Base-by-base conservation (phyloP, 2,888 invertebrate species). In the Xestoiulus laeticollis region DNA sequence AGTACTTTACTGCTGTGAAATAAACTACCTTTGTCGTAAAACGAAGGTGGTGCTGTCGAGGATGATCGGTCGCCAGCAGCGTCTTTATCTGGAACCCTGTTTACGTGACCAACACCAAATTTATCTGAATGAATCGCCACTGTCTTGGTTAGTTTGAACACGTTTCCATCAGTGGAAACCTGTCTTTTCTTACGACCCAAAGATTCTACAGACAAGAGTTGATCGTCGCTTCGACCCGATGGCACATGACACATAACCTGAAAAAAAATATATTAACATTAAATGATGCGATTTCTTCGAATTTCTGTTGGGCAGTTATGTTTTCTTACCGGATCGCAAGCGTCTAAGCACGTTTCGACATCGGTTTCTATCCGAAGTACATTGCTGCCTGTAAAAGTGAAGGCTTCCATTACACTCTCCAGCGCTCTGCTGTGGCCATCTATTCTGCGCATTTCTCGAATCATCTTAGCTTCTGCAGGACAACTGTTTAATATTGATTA, bases 341-440 rank as follows among this genome's bases (percentile, higher is more conserved):
- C 88, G 44, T 90, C 90, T 12, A 90, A 87, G 87, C 90, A 90
- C 5, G 90, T 90, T 88, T 90, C 90, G 1, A 90, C 90, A 87
- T 90, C 90, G 0, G 90, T 90, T 88, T 90, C 90, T 16, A 90
- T 83, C 33, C 89, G 89, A 14, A 90, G 85, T 0, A 88, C 87
- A 53, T 88, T 89, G 78, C 90, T 90, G 16, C 90, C 90, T 0
- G 90, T 90, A 86, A 90, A 90, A 14, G 90, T 90, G 59, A 90
- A 90, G 8, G 90, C 90, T 85, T 90, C 90, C 83, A 90, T 88
- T 30, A 90, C 90, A 16, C 90, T 89, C 88, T 90, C 90, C 32
- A 90, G 78, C 0, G 90, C 89, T 87, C 90, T 90, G 85, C 89
- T 89, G 30, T 89, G 89, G 4, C 89, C 89, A 32, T 90, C 89